Evolutionary conservation across 2,888 invertebrate genomes (phyloP).

Genomic region (Linnaemya tessellans): DNA sequence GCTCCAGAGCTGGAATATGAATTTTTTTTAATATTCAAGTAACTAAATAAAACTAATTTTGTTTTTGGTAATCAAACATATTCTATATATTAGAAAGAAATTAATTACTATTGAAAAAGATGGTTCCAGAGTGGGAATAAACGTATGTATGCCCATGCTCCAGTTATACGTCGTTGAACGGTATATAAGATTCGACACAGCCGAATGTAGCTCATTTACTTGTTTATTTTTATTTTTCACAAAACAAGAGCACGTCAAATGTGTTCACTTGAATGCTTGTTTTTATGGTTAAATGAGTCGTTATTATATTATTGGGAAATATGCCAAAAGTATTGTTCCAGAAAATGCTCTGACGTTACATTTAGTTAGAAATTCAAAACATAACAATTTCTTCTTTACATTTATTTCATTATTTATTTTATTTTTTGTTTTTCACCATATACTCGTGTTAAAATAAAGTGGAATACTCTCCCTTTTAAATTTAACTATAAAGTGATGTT

Average conservation of each 20-base stretch:
- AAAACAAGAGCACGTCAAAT: slow-evolving; percentile 48
- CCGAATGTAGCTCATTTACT: too few relatives aligned
- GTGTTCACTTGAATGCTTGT: slow-evolving; percentile 56
- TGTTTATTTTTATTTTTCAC: slow-evolving; percentile 12
- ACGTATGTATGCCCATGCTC: too few relatives aligned
- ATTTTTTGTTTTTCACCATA: not conserved
- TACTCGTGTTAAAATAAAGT: not conserved
- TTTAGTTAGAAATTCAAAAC: slow-evolving; percentile 31
- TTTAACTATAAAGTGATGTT: slow-evolving; percentile 28
- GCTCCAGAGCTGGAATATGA: not conserved
- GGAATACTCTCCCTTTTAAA: slow-evolving; percentile 38
- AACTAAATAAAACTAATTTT: too few relatives aligned
- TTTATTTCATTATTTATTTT: not conserved
- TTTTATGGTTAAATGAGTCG: slow-evolving; percentile 63
- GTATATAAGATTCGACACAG: too few relatives aligned
- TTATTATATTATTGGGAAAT: slow-evolving; percentile 65
- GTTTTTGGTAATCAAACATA: too few relatives aligned
- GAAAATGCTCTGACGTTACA: slow-evolving; percentile 35
- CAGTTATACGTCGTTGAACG: too few relatives aligned
- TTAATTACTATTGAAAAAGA: too few relatives aligned
- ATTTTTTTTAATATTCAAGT: too few relatives aligned
- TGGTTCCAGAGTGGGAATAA: too few relatives aligned
- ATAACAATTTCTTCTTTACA: slow-evolving; percentile 6
- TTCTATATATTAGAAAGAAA: too few relatives aligned
- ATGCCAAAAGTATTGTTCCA: slow-evolving; percentile 65